Evolutionary conservation across 2,797 vertebrate genomes (phyloP), one percentile per base, ranked within the genome.

Genomic region (Mormyrus proboscirostris): DNA sequence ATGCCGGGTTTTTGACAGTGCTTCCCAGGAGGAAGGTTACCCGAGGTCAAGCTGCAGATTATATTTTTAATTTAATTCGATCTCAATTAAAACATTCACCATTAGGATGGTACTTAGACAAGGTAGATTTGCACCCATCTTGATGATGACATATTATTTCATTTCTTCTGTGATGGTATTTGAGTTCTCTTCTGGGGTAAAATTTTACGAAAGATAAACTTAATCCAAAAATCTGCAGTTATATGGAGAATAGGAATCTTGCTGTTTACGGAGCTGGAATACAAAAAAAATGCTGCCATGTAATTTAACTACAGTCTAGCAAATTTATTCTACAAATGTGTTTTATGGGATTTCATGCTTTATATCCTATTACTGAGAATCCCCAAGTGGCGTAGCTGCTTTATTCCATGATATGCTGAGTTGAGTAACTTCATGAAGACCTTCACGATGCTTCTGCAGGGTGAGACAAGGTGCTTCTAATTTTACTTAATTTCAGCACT

Each of bases 241-340:
- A 94, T 92, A 93, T 93, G 92, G 90, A 55, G 89, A 92, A 94
- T 92, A 92, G 93, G 93, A 90, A 59, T 89, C 92, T 92, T 91
- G 87, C 51, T 69, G 88, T 65, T 69, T 85, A 79, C 55, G 57
- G 19, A 76, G 47, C 89, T 79, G 90, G 79, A 51, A 86, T 88
- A 53, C 89, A 92, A 76, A 93, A 91, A 93, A 92, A 91, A 62
- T 92, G 91, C 89, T 89, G 79, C 59, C 19, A 47, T 59, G 25
- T 57, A 57, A 91, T 88, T 91, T 47, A 88, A 84, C 65, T 86
- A 88, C 25, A 47, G 7, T 55, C 51, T 38, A 73, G 65, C 14
- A 38, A 33, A 73, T 33, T 14, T 38, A 73, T 38, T 16, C 29
- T 73, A 73, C 65, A 38, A 38, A 16, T 5, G 65, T 73, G 29